Percentiles rank a stretch among this genome's conserved stretches.
These are phyloP conservation scores for Torymus aiolomorphi DNA, from an alignment of 2,888 invertebrate genomes.

Conservation along the genomic window DNA sequence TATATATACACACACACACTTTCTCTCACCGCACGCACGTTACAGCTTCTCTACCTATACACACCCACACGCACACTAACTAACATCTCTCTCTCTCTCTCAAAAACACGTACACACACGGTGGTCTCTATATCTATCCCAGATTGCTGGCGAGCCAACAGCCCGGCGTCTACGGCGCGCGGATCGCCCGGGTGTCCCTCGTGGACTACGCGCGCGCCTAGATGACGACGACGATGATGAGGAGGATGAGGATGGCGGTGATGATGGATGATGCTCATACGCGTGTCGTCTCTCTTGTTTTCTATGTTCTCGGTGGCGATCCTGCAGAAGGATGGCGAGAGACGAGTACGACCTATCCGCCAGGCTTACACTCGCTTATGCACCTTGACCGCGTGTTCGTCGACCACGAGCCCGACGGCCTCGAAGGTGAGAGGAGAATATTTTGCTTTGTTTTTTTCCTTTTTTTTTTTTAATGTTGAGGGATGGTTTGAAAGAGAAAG, in stretches of 20 bases:
- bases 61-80: too few relatives aligned
- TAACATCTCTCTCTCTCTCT: neutral
- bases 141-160: slow-evolving; percentile 37
- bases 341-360: slow-evolving; percentile 83
- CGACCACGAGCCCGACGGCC: slow-evolving; percentile 87
- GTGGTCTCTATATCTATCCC: neutral
- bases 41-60: too few relatives aligned
- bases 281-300: neutral
- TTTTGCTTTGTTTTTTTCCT: slow-evolving; percentile 59
- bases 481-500: too few relatives aligned
- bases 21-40: too few relatives aligned
- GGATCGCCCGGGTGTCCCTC: slow-evolving; percentile 38
- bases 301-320: slow-evolving; percentile 30
- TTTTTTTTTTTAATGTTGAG: neutral
- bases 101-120: neutral
- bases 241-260: too few relatives aligned
- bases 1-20: too few relatives aligned
- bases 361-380: slow-evolving; percentile 93
- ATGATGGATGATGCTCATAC: neutral
- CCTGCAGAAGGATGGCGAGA: slow-evolving; percentile 87
- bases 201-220: slow-evolving; percentile 31
- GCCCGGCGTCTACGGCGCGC: slow-evolving; percentile 15
- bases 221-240: neutral
- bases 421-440: slow-evolving; percentile 78
- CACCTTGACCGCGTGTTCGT: slow-evolving; percentile 89